Evolutionary conservation across 1,140 invertebrate genomes (phyloP).

Genomic region (Atopsyche davidsoni): DNA sequence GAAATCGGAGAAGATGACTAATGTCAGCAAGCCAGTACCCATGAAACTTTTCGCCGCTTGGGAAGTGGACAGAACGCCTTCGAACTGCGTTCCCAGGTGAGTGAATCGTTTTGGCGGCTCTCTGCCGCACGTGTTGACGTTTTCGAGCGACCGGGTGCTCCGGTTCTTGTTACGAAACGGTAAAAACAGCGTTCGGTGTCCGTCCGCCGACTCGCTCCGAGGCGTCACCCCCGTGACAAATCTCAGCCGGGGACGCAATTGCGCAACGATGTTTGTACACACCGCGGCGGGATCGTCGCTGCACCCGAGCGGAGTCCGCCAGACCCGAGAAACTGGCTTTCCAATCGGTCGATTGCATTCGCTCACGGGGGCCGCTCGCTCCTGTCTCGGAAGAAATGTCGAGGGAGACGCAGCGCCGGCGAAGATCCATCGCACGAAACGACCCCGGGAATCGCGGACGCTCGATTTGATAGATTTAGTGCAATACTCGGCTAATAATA

Average conservation of each 20-base stretch:
- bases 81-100: constrained; percentile 95
- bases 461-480: too few species aligned
- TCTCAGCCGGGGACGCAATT: constrained; percentile 8
- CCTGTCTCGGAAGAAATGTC: too few species aligned
- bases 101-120: constrained; percentile 7
- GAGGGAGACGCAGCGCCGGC: too few species aligned
- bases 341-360: too few species aligned
- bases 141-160: background rate
- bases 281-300: too few species aligned
- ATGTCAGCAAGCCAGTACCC: constrained; percentile 65
- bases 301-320: too few species aligned
- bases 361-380: too few species aligned
- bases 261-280: constrained; percentile 22
- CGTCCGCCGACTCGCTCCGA: constrained; percentile 11
- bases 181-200: constrained; percentile 6
- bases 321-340: too few species aligned
- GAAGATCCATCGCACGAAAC: too few species aligned
- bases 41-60: constrained; percentile 97
- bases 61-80: constrained; percentile 94
- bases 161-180: constrained; percentile 17
- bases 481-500: too few species aligned
- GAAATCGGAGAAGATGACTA: constrained; percentile 51
- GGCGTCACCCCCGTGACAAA: constrained; percentile 18
- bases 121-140: background rate
- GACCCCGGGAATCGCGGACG: too few species aligned